Evolutionary conservation across 2,797 vertebrate species (phyloP).

Genomic region (Pantherophis vulpinus): DNA sequence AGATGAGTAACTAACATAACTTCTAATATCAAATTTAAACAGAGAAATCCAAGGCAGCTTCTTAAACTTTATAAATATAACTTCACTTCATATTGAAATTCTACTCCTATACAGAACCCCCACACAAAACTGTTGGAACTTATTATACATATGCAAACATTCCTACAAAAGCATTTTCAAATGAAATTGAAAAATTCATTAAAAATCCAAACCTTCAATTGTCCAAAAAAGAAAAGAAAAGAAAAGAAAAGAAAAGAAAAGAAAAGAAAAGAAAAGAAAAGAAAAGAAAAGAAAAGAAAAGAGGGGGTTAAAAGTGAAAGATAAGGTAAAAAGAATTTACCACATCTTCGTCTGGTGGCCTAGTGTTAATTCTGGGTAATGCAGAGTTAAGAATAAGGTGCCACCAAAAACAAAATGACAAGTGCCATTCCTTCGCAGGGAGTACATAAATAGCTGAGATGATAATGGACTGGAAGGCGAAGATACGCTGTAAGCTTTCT

Average conservation of each 20-base stretch:
- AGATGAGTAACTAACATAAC: neutral
- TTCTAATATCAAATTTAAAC: neutral
- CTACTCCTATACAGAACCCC: neutral
- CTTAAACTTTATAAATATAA: neutral
- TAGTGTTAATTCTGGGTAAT: neutral
- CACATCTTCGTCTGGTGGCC: neutral
- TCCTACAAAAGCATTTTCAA: neutral
- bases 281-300: no score
- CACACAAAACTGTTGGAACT: neutral
- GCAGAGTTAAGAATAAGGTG: no score
- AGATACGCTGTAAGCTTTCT: neutral
- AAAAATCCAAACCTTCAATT: neutral
- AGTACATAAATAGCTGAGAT: neutral
- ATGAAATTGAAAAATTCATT: neutral
- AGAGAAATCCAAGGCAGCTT: neutral
- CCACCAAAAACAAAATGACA: neutral
- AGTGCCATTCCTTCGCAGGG: neutral
- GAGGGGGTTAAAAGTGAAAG: neutral
- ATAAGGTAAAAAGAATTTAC: neutral
- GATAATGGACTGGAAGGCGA: neutral
- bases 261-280: neutral
- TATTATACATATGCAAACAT: neutral
- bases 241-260: neutral
- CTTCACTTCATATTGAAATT: neutral
- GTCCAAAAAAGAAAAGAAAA: neutral